A percentile compares a stretch with the other conserved stretches of the same genome.
Conservation (phyloP, 2,888 invertebrate genomes). For the Philopedon plagiatum region DNA sequence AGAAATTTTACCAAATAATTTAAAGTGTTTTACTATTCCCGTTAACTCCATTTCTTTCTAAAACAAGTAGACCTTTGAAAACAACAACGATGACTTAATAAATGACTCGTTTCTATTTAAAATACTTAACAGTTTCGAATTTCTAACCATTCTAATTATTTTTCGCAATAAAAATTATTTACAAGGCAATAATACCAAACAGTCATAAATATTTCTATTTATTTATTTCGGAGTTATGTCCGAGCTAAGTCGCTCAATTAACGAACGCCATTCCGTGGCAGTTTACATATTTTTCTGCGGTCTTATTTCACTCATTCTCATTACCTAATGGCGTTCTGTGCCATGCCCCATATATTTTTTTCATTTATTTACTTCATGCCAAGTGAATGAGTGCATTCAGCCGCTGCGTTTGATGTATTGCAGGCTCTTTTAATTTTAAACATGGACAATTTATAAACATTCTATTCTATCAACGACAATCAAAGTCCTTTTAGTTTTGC, state of each 20-base stretch:
- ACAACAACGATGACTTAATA: not conserved
- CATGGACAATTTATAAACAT: conserved; percentile 13
- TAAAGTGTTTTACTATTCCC: too few relatives aligned
- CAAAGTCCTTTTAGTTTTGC: too few relatives aligned
- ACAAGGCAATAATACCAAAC: conserved; percentile 5
- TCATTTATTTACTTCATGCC: conserved; percentile 27
- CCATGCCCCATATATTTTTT: conserved; percentile 25
- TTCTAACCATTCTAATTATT: conserved; percentile 9
- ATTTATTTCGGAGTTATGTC: conserved; percentile 15
- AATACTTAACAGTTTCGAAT: not conserved
- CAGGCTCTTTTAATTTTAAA: conserved; percentile 13
- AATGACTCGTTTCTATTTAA: conserved; percentile 5
- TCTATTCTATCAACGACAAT: not conserved
- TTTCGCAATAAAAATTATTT: conserved; percentile 18
- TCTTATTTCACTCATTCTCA: conserved; percentile 18
- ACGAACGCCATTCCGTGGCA: conserved; percentile 12
- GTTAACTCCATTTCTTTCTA: too few relatives aligned
- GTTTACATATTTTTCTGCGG: conserved; percentile 27
- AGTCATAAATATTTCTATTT: conserved; percentile 23
- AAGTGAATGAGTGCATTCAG: conserved; percentile 27
- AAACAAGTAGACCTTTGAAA: not conserved
- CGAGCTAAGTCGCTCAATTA: conserved; percentile 15
- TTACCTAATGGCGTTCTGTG: conserved; percentile 12
- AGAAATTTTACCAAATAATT: too few relatives aligned
- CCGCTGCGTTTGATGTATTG: conserved; percentile 24